Percentiles rank a stretch among this genome's conserved stretches.
Conservation (phyloP, 2,113 vertebrate species). For the Actenoides hombroni region DNA sequence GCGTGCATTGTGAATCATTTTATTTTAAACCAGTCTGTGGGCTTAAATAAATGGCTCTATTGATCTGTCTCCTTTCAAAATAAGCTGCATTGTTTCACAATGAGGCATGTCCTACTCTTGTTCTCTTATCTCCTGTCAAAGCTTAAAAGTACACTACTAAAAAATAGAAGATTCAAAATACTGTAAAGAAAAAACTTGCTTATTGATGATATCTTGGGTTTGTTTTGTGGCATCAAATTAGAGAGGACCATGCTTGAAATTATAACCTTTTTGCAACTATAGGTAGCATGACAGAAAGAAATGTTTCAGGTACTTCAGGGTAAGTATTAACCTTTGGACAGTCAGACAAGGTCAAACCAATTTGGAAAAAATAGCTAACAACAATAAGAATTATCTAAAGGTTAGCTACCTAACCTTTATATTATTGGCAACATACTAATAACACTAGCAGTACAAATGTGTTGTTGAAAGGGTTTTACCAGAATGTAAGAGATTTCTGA, state of each 20-base stretch:
- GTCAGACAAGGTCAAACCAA: conserved; percentile 1
- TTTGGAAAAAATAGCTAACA: conserved; percentile 31
- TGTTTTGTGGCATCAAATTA: conserved; percentile 24
- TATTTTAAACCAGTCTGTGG: conserved; percentile 31
- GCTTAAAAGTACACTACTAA: conserved; percentile 8
- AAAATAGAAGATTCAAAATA: conserved; percentile 25
- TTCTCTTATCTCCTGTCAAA: conserved; percentile 17
- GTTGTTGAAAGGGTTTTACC: neutral
- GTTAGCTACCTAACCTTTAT: neutral
- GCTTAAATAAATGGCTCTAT: conserved; percentile 55
- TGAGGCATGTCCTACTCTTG: neutral
- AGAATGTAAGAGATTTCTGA: neutral
- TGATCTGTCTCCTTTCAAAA: conserved; percentile 43
- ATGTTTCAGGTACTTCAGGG: neutral
- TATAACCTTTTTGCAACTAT: neutral
- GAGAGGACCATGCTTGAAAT: conserved; percentile 5
- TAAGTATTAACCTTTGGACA: conserved; percentile 20
- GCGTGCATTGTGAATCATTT: neutral
- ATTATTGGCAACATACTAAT: neutral
- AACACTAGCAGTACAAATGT: neutral
- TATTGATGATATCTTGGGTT: conserved; percentile 42
- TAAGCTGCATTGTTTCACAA: conserved; percentile 47
- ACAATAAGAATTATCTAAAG: conserved; percentile 22
- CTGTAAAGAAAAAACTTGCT: conserved; percentile 15
- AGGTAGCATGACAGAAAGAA: neutral